Percentiles rank a stretch among this genome's conserved stretches.
These are phyloP conservation scores for Sandelia bainsii DNA, from an alignment of 2,797 vertebrate species.

Conservation along the genomic window DNA sequence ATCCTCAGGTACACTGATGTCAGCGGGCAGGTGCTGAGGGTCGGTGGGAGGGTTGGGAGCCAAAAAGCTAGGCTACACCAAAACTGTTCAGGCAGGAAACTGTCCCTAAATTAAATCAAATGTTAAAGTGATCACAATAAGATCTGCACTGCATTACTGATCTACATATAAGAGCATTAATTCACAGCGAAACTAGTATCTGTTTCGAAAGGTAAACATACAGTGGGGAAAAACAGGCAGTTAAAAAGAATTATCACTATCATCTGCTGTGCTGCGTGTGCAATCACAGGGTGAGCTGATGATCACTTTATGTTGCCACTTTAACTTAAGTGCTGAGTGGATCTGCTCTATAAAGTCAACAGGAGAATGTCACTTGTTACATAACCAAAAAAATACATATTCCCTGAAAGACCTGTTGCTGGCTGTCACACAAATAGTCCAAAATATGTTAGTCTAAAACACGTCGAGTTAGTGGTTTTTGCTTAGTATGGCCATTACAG, in stretches of 20 bases:
- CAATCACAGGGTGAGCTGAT: background rate
- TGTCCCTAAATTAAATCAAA: conserved; percentile 23
- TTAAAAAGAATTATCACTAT: background rate
- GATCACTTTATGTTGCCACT: background rate
- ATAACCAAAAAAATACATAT: conserved; percentile 26
- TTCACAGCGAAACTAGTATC: background rate
- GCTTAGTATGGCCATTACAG: too few relatives aligned
- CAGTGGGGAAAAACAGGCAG: background rate
- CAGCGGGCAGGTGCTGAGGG: conserved; percentile 44
- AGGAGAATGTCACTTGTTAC: conserved; percentile 36
- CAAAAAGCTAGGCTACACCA: conserved; percentile 39
- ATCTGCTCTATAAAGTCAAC: conserved; percentile 22
- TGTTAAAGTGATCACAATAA: background rate
- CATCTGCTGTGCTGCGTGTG: background rate
- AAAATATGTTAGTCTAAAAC: background rate
- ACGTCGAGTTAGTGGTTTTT: background rate
- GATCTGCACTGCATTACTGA: background rate
- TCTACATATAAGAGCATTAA: background rate
- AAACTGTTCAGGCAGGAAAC: conserved; percentile 42
- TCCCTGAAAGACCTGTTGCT: conserved; percentile 41
- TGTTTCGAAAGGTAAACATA: background rate
- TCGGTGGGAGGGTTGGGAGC: conserved; percentile 17
- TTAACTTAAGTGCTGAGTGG: background rate
- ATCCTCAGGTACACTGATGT: conserved; percentile 69
- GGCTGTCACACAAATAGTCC: background rate